A percentile compares a stretch with the other conserved stretches of the same genome.
Conservation (phyloP, 2,113 vertebrate species). For the Indri indri region DNA sequence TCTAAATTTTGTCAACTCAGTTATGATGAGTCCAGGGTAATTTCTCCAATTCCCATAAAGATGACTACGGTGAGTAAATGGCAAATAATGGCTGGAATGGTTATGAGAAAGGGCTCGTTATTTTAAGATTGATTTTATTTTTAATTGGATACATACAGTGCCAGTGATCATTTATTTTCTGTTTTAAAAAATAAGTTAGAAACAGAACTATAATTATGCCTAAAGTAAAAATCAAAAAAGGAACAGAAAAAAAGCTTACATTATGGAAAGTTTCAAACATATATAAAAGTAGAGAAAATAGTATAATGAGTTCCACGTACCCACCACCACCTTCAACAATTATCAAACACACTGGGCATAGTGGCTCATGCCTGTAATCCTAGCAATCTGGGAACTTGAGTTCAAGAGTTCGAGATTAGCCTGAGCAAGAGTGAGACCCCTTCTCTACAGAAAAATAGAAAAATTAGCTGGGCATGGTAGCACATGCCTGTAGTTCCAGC, state of each 20-base stretch:
- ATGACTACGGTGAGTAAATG: not conserved
- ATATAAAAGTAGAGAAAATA: not conserved
- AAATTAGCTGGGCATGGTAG: too few species aligned
- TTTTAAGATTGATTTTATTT: not conserved
- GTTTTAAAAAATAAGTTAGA: not conserved
- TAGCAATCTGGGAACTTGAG: too few species aligned
- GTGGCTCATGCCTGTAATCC: too few species aligned
- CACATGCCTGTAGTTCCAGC: too few species aligned
- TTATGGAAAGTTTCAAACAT: not conserved
- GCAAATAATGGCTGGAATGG: not conserved
- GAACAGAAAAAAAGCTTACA: not conserved
- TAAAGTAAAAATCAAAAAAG: not conserved
- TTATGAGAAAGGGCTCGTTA: not conserved
- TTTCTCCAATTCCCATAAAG: not conserved
- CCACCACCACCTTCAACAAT: not conserved
- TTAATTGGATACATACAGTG: not conserved
- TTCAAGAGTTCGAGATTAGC: too few species aligned
- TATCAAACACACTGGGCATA: not conserved
- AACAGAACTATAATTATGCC: not conserved
- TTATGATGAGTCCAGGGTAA: not conserved
- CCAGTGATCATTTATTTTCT: not conserved
- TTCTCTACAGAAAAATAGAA: too few species aligned
- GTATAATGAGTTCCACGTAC: not conserved
- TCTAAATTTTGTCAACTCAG: not conserved
- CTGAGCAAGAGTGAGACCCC: too few species aligned